Evolutionary conservation across 2,888 invertebrate genomes (phyloP).

Genomic region (Notodonta dromedarius): DNA sequence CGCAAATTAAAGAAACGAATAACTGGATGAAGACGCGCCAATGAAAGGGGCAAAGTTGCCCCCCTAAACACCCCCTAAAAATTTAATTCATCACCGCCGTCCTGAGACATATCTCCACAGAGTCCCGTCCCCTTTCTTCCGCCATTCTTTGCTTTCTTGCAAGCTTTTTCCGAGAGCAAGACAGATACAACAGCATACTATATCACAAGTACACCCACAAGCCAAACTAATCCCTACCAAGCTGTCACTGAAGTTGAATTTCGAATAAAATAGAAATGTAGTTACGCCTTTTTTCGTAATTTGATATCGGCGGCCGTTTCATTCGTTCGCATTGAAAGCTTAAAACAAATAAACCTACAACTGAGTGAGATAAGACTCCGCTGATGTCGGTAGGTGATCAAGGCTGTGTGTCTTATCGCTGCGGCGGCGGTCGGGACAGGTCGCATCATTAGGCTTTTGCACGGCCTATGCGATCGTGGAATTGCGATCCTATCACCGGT

Average conservation of each 20-base stretch:
- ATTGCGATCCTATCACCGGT: slow-evolving; percentile 8
- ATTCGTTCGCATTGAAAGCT: slow-evolving; percentile 79
- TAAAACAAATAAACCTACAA: slow-evolving; percentile 81
- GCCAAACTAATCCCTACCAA: slow-evolving; percentile 33
- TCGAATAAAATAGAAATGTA: slow-evolving; percentile 8
- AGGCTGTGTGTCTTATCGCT: slow-evolving; percentile 58
- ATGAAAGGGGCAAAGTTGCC: slow-evolving; percentile 71
- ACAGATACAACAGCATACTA: slow-evolving; percentile 57
- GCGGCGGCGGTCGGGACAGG: slow-evolving; percentile 33
- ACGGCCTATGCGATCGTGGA: slow-evolving; percentile 14
- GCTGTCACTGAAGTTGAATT: accelerated
- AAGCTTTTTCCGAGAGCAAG: slow-evolving; percentile 78
- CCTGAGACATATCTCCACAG: slow-evolving; percentile 79
- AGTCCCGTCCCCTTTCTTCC: slow-evolving; percentile 80
- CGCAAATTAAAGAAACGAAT: slow-evolving; percentile 77
- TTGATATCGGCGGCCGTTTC: slow-evolving; percentile 72
- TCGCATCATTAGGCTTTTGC: slow-evolving; percentile 35
- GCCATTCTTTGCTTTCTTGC: slow-evolving; percentile 83
- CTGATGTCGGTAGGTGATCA: slow-evolving; percentile 70
- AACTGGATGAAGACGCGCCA: slow-evolving; percentile 76
- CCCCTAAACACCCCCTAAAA: slow-evolving; percentile 79
- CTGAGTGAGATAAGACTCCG: slow-evolving; percentile 71
- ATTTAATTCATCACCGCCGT: slow-evolving; percentile 82
- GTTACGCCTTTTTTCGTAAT: slow-evolving; percentile 51
- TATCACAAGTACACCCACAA: slow-evolving; percentile 37